phyloP scores from a whole-genome alignment of 2,888 invertebrate species.

The Bimastos eiseni region DNA sequence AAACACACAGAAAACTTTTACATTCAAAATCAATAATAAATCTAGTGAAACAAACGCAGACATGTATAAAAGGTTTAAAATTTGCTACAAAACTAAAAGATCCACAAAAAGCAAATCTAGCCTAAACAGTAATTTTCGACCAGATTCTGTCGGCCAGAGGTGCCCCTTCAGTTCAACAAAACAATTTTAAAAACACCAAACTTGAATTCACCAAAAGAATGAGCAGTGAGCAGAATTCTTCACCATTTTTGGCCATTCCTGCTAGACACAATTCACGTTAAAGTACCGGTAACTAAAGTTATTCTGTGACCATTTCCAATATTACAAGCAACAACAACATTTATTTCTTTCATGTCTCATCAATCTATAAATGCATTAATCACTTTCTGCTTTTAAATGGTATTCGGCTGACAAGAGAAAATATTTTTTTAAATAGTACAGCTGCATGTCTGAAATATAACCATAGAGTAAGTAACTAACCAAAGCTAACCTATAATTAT shows the following conservation, averaged over 20 bases:
- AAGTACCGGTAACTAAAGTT: no score
- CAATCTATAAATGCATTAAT: background rate
- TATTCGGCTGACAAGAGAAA: background rate
- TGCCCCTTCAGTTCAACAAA: no score
- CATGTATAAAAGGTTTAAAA: background rate
- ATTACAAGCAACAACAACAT: background rate
- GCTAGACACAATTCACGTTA: no score
- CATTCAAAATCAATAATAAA: background rate
- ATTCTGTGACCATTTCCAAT: no score
- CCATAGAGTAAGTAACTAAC: background rate
- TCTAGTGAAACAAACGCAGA: background rate
- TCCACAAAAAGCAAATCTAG: background rate
- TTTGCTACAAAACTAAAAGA: background rate
- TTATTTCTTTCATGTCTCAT: background rate
- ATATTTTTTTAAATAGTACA: background rate
- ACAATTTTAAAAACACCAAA: no score
- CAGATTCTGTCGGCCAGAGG: no score
- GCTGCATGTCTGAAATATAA: no score
- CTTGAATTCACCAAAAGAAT: no score
- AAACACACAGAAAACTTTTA: background rate
- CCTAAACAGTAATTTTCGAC: no score
- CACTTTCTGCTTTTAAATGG: background rate
- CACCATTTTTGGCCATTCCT: no score
- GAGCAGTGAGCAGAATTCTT: no score
- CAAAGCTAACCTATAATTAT: background rate